Conservation (phyloP, 2,888 invertebrate species). For the Melieria omissa region DNA sequence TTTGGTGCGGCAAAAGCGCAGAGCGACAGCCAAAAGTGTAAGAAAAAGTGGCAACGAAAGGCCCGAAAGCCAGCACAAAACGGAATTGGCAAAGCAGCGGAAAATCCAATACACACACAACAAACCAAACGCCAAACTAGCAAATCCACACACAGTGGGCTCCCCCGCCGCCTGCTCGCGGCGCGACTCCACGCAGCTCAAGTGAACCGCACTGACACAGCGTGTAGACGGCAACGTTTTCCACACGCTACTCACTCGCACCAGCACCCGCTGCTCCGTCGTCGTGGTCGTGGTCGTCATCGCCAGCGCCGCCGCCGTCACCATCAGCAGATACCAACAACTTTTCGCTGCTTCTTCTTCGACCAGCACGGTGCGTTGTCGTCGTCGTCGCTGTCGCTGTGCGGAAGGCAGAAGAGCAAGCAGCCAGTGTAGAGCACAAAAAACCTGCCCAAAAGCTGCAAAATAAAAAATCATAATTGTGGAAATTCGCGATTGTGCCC, state of each 20-base stretch:
- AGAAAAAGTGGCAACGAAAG: slow-evolving; percentile 7
- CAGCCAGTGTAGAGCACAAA: slow-evolving; percentile 17
- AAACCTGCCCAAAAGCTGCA: background rate
- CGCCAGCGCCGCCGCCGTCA: slow-evolving; percentile 12
- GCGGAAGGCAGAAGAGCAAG: background rate
- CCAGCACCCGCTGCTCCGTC: slow-evolving; percentile 17
- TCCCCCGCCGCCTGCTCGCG: too few species aligned
- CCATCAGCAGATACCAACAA: slow-evolving; percentile 33
- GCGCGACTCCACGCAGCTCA: slow-evolving; percentile 13
- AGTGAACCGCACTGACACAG: background rate
- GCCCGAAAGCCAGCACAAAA: slow-evolving; percentile 6
- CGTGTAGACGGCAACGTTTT: background rate
- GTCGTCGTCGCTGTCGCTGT: background rate
- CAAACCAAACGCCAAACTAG: slow-evolving; percentile 9
- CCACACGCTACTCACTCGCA: background rate
- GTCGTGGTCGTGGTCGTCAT: slow-evolving; percentile 22
- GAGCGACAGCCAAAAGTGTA: background rate
- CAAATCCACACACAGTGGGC: background rate
- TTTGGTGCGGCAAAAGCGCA: background rate
- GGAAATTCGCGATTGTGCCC: too few species aligned
- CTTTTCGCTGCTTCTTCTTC: background rate
- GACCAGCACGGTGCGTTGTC: too few species aligned
- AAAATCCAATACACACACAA: slow-evolving; percentile 39
- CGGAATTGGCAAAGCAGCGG: background rate
- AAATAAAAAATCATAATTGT: too few species aligned